These are phyloP conservation scores for Addax nasomaculatus DNA, from an alignment of 2,113 vertebrate genomes.

Conservation along the genomic window DNA sequence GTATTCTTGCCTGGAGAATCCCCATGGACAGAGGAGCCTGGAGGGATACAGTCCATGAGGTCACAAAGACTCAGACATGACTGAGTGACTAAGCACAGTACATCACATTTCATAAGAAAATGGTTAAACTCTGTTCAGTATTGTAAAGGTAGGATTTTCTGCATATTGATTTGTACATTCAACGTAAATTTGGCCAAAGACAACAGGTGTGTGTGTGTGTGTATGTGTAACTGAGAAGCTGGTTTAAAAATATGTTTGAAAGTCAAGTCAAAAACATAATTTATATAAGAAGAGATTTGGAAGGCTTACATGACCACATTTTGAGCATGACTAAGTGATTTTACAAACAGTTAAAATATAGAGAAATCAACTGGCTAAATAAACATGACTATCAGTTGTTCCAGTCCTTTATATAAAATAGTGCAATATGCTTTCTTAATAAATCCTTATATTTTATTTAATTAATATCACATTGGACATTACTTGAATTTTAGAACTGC, in stretches of 20 bases:
- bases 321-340: neutral
- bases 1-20: neutral
- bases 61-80: neutral
- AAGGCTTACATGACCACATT: neutral
- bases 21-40: neutral
- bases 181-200: neutral
- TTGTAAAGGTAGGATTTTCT: neutral
- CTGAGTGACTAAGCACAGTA: neutral
- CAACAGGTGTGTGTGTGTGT: neutral
- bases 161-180: neutral
- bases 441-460: neutral
- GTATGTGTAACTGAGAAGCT: neutral
- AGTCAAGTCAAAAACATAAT: neutral
- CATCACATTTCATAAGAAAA: neutral
- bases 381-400: neutral
- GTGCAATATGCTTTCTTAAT: neutral
- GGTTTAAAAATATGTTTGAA: neutral
- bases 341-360: neutral
- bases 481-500: neutral
- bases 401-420: neutral
- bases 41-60: neutral
- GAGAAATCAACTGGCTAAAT: neutral
- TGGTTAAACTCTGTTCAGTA: neutral
- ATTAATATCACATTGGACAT: neutral
- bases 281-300: neutral